Base-by-base conservation (phyloP, 2,888 invertebrate genomes). In the Thecophora atra region DNA sequence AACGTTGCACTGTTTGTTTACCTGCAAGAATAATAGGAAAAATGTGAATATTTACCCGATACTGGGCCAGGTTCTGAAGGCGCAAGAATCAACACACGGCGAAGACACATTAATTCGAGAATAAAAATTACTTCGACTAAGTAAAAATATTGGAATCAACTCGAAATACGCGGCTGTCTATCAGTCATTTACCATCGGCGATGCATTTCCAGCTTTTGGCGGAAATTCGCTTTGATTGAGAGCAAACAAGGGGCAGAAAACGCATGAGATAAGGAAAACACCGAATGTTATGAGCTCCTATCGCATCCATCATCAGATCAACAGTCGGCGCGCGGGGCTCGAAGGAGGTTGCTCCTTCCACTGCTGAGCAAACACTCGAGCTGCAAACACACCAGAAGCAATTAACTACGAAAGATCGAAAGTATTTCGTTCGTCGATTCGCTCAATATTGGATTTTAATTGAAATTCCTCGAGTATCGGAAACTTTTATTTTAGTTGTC, bases 331-430 rank as follows among this genome's bases (percentile, higher is more conserved):
- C 30, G n/a, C 21, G 28, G 62, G 28, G 70, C 17, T 6, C 19
- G 3, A 37, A 51, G 52, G 28, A 17, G 19, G 28, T 26, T 7
- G 30, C 37, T 15, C 11, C 21, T 30, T 52, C 47, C 24, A 69
- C 19, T 42, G 37, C 47, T 58, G 74, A 72, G 70, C 71, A 72
- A 73, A 71, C 75, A 77, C 75, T 75, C 71, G 74, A 75, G 72
- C 58, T 68, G 71, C 74, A 73, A 75, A 73, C 72, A 75, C 72
- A 73, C 76, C 74, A 75, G 76, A 75, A 73, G 73, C 76, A 77
- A 76, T 76, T 77, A 76, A 76, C 76, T 77, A 71, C 63, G 63
- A n/a, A 64, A 62, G 56, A 70, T 62, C 70, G 70, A 52, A 63
- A 70, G n/a, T 71, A 54, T 62, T 70, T 65, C 28, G 42, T 30